A percentile compares a stretch with the other conserved stretches of the same genome.
phyloP scores from a whole-genome alignment of 1,140 invertebrate genomes.

The Papilio glaucus region DNA sequence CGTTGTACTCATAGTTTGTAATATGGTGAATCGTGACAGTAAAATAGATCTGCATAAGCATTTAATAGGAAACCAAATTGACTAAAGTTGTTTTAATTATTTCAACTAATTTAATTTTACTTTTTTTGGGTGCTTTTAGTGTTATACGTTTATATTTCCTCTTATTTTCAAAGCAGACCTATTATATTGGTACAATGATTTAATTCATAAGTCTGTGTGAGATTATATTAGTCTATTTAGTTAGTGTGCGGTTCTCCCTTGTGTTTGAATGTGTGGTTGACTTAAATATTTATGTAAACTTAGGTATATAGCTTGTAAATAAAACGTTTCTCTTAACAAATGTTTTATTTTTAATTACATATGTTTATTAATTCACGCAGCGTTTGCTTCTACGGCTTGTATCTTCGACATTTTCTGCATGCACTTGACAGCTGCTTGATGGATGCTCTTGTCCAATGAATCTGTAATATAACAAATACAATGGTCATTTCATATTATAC shows the following conservation, averaged over 20 bases:
- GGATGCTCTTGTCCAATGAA: slow-evolving; percentile 90
- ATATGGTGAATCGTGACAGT: neutral
- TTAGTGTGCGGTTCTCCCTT: slow-evolving; percentile 39
- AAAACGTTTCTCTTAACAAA: slow-evolving; percentile 64
- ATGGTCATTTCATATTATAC: neutral
- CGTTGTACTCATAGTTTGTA: neutral
- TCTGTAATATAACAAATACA: slow-evolving; percentile 84
- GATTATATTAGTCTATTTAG: slow-evolving; percentile 37
- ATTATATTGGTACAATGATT: neutral
- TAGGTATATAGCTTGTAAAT: slow-evolving; percentile 74
- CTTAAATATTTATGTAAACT: slow-evolving; percentile 66
- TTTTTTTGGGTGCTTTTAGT: neutral
- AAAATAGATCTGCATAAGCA: neutral
- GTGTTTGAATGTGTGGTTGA: slow-evolving; percentile 49
- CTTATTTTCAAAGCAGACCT: neutral
- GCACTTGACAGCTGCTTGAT: slow-evolving; percentile 87
- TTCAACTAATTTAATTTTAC: neutral
- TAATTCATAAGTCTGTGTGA: slow-evolving; percentile 23
- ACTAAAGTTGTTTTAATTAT: neutral
- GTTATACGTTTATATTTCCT: neutral
- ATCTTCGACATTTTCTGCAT: too few relatives aligned
- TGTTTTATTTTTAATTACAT: slow-evolving; percentile 8
- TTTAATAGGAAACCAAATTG: neutral
- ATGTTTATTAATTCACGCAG: slow-evolving; percentile 45
- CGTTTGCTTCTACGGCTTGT: slow-evolving; percentile 59